phyloP scores from a whole-genome alignment of 2,888 invertebrate genomes.

The Dyspetes luteomarginatus region DNA sequence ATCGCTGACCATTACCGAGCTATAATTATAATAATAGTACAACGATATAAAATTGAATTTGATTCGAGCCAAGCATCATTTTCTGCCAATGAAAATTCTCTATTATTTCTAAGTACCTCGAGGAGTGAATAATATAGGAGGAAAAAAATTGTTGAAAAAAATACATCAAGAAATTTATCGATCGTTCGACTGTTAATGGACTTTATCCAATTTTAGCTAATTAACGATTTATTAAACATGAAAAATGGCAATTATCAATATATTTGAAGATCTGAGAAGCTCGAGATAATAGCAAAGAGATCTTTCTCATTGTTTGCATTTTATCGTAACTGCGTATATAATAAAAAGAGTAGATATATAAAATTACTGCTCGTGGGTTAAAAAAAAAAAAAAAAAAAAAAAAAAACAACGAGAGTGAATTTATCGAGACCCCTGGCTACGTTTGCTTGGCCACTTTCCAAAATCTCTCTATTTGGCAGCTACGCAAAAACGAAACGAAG shows the following conservation, averaged over 20 bases:
- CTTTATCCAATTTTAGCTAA: not conserved
- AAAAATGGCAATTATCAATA: not conserved
- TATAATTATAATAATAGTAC: not conserved
- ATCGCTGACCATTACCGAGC: not conserved
- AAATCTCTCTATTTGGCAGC: slow-evolving; percentile 32
- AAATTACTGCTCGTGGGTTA: not conserved
- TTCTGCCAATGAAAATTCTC: not conserved
- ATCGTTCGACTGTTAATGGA: too few species aligned
- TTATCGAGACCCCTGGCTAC: not conserved
- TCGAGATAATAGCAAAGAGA: not conserved
- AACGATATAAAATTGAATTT: not conserved
- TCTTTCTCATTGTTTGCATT: not conserved
- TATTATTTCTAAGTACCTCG: not conserved
- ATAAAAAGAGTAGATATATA: not conserved
- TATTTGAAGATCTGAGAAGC: not conserved
- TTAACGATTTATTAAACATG: not conserved
- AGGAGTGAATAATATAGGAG: not conserved
- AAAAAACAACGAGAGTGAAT: not conserved
- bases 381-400: slow-evolving; percentile 27
- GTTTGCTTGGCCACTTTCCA: slow-evolving; percentile 37
- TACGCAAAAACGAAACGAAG: not conserved
- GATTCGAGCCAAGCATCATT: not conserved
- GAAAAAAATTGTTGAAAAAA: not conserved
- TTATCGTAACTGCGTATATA: not conserved
- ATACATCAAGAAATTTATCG: not conserved